These are phyloP conservation scores for Pemphredon lugubris DNA, from an alignment of 2,888 invertebrate species.

Conservation along the genomic window DNA sequence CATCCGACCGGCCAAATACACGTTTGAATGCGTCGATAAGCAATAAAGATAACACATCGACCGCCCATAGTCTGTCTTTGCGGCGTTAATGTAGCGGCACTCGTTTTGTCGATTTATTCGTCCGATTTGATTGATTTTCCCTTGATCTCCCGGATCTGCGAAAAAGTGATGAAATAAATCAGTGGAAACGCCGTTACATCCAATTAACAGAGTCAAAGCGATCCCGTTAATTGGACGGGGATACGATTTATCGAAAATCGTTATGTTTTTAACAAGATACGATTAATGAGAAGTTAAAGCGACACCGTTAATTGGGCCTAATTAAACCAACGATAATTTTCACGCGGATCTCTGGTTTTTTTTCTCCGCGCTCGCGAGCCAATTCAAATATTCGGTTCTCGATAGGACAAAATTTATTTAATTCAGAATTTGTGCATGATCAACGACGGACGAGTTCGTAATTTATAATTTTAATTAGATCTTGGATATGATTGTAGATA, in stretches of 20 bases:
- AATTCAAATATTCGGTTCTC: background rate
- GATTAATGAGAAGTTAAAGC: conserved; percentile 1
- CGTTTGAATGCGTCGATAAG: conserved; percentile 10
- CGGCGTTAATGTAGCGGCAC: conserved; percentile 23
- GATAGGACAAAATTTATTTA: background rate
- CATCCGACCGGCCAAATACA: conserved; percentile 25
- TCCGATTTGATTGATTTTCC: conserved; percentile 11
- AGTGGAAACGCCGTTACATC: conserved; percentile 27
- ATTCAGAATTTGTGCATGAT: too few species aligned
- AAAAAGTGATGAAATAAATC: conserved; percentile 37
- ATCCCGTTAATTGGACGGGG: conserved; percentile 9
- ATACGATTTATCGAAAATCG: conserved; percentile 22
- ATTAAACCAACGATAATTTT: background rate
- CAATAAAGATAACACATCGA: conserved; percentile 25
- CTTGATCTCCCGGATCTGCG: background rate
- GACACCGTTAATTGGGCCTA: background rate
- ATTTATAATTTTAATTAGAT: too few species aligned
- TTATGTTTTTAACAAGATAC: conserved; percentile 14
- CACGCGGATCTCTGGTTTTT: too few species aligned
- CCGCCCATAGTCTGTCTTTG: conserved; percentile 23
- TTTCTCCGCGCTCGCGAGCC: background rate
- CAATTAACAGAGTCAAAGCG: conserved; percentile 46
- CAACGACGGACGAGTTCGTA: too few species aligned
- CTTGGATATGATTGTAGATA: too few species aligned
- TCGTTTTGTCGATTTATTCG: conserved; percentile 14